phyloP scores from a whole-genome alignment of 2,113 vertebrate species.

The Archilochus colubris region DNA sequence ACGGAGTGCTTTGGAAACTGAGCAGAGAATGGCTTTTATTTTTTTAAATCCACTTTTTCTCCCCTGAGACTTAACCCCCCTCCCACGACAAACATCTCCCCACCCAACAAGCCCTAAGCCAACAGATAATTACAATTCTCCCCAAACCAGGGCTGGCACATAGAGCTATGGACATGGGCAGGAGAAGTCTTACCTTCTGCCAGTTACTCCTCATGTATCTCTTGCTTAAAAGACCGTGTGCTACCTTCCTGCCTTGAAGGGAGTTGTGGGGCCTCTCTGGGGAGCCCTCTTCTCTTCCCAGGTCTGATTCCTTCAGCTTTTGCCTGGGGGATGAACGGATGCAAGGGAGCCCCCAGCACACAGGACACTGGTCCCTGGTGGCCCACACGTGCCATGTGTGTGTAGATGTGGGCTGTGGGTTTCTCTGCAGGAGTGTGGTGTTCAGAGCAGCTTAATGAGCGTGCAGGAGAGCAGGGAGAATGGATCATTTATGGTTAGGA shows the following conservation, averaged over 20 bases:
- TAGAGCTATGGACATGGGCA: neutral
- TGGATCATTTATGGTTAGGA: conserved; percentile 71
- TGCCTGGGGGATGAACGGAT: neutral
- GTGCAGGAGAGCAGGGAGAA: conserved; percentile 50
- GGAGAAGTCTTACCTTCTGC: neutral
- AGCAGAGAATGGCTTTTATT: neutral
- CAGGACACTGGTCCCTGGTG: fast-evolving
- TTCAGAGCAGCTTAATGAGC: conserved; percentile 63
- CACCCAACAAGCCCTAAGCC: neutral
- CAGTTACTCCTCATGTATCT: neutral
- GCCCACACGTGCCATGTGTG: fast-evolving
- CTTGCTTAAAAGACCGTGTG: neutral
- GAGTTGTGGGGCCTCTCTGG: neutral
- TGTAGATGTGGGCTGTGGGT: neutral
- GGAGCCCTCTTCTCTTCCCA: neutral
- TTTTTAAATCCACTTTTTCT: neutral
- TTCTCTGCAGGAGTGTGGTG: neutral
- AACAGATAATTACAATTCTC: neutral
- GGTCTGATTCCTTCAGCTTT: neutral
- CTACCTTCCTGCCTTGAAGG: neutral
- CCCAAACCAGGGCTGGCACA: fast-evolving
- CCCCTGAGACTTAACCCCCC: neutral
- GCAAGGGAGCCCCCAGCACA: fast-evolving
- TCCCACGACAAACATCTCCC: neutral
- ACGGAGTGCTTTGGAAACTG: neutral